Percentiles rank a stretch among this genome's conserved stretches.
phyloP scores from a whole-genome alignment of 2,888 invertebrate species.

The Cephalotes varians region DNA sequence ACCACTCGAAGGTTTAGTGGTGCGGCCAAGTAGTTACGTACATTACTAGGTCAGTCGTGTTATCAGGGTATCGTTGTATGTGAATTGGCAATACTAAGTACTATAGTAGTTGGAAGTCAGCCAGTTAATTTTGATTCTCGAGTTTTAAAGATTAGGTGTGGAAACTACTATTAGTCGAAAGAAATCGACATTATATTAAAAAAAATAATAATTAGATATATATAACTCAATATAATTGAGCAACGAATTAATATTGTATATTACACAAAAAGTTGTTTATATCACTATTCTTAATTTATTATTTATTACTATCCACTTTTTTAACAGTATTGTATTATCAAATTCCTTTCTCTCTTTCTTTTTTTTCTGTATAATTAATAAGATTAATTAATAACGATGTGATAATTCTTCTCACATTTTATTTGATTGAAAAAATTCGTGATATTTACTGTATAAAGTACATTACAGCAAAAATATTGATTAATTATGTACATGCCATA shows the following conservation, averaged over 20 bases:
- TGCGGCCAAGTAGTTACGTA: slow-evolving; percentile 36
- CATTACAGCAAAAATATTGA: background rate
- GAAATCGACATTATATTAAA: background rate
- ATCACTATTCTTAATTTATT: background rate
- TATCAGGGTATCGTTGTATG: slow-evolving; percentile 61
- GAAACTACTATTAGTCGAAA: background rate
- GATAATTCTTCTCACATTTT: background rate
- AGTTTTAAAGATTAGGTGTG: background rate
- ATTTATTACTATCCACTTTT: background rate
- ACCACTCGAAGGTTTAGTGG: slow-evolving; percentile 29
- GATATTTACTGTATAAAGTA: background rate
- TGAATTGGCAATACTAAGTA: slow-evolving; percentile 66
- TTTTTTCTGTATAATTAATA: background rate
- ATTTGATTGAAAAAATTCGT: background rate
- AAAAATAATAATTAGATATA: background rate
- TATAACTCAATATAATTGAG: background rate
- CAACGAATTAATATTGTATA: background rate
- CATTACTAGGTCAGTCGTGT: slow-evolving; percentile 73
- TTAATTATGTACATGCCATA: background rate
- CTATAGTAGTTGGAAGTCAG: slow-evolving; percentile 76
- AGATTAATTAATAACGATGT: background rate
- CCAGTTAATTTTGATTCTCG: slow-evolving; percentile 65
- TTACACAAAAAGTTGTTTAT: background rate
- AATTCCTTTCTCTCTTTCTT: background rate
- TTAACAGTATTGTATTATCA: background rate